Percentiles rank a stretch among this genome's conserved stretches.
phyloP scores from a whole-genome alignment of 2,888 invertebrate genomes.

The Melieria picta region DNA sequence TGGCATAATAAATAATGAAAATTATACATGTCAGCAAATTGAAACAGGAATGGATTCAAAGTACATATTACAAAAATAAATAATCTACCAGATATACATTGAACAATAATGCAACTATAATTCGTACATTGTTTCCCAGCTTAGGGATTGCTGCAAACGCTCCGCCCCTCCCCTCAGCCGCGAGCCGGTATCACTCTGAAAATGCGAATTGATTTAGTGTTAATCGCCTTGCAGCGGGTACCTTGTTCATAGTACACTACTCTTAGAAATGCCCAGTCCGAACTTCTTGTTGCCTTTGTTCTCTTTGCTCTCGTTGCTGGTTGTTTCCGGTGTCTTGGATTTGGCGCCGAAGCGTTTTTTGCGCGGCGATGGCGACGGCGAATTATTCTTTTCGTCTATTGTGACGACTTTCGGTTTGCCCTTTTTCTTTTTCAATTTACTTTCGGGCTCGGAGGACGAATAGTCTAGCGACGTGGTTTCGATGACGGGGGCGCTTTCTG shows the following conservation, averaged over 20 bases:
- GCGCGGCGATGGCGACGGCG: neutral
- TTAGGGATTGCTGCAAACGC: constrained; percentile 33
- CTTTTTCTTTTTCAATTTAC: constrained; percentile 33
- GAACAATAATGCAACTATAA: constrained; percentile 19
- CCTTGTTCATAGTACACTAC: constrained; percentile 42
- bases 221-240: constrained; percentile 15
- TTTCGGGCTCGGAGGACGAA: constrained; percentile 37
- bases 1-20: neutral
- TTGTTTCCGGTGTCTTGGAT: neutral
- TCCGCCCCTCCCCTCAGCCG: neutral
- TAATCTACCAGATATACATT: neutral
- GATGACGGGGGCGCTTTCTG: constrained; percentile 36
- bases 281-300: constrained; percentile 5
- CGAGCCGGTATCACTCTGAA: constrained; percentile 36
- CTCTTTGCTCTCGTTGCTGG: neutral
- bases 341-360: neutral
- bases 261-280: constrained; percentile 39
- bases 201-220: constrained; percentile 16
- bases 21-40: constrained; percentile 10
- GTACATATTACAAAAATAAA: constrained; percentile 2
- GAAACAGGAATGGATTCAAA: constrained; percentile 11
- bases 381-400: constrained; percentile 37
- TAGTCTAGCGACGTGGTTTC: constrained; percentile 42
- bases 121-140: constrained; percentile 47
- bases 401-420: constrained; percentile 37